Evolutionary conservation across 2,113 vertebrate genomes (phyloP), one percentile per base, ranked within the genome.

Genomic region (Pogonocichla stellata): DNA sequence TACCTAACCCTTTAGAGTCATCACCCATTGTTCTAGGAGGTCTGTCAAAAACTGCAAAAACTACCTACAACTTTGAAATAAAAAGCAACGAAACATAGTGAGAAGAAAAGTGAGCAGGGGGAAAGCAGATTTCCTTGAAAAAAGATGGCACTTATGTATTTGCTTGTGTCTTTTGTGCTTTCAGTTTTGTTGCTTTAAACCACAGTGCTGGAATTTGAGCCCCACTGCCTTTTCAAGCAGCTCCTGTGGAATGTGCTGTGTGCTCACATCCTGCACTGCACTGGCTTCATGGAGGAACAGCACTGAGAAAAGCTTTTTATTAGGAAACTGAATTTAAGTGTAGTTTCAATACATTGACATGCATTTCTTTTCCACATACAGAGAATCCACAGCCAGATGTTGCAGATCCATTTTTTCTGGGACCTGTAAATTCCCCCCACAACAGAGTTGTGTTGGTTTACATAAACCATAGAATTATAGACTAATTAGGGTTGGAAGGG

Each of bases 361-460:
- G 11, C 28, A 20, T 40, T 79, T 31, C 13, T 87, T 70, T 58
- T 42, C 26, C 24, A 14, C 15, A 5, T 3, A 14, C 1, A 16
- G 8, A 38, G 47, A 84, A 57, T 17, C 10, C 38, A 18, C 48
- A 83, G 31, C 15, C 3, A 6, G 5, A 31, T 67, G 3, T 10
- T 36, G 57, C 26, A 60, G 17, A 47, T 56, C 38, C 5, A 0
- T 43, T 10, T 70, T 65, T 78, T 20, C n/a, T 47, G 24, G 47
- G 12, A 74, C 5, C 4, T 43, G 47, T 12, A 33, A 20, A 5
- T 5, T 9, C 20, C 7, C 22, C 8, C 6, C 33, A 50, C 6
- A 0, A 0, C 1, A 33, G 13, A 4, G 26, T 29, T 4, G 0
- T 28, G 3, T 25, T 42, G 40, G 40, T 42, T 42, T 42, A 42